phyloP scores from a whole-genome alignment of 1,140 invertebrate species.

The Anastrepha ludens region DNA sequence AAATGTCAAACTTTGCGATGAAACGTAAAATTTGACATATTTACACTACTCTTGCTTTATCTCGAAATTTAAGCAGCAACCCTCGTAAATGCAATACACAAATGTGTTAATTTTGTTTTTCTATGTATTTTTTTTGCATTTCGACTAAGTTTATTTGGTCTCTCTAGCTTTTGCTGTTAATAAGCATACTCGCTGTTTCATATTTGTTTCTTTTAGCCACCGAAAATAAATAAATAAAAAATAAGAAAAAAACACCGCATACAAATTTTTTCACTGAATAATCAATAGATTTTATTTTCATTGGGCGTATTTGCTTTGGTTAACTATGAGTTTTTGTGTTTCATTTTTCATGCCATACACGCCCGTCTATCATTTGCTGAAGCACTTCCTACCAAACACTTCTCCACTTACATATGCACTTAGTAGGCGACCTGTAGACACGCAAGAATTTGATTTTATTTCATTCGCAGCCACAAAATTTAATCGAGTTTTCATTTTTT shows the following conservation, averaged over 20 bases:
- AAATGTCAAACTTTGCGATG: no score
- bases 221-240: neutral
- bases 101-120: no score
- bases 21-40: no score
- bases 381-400: neutral
- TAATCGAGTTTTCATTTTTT: neutral
- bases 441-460: neutral
- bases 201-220: neutral
- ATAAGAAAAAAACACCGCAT: neutral
- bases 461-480: neutral
- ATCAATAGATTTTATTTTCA: conserved; percentile 4
- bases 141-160: neutral
- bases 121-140: neutral
- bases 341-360: conserved; percentile 47
- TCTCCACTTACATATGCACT: conserved; percentile 10
- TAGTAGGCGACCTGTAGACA: conserved; percentile 1
- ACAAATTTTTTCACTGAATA: neutral
- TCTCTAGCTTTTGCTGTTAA: neutral
- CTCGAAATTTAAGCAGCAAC: no score
- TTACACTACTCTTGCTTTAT: no score
- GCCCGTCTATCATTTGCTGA: neutral
- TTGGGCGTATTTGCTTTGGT: conserved; percentile 6
- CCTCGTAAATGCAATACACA: no score
- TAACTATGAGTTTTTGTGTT: neutral
- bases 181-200: neutral